Percentiles rank a stretch among this genome's conserved stretches.
Conservation (phyloP, 1,140 invertebrate species). For the Triops longicaudatus region DNA sequence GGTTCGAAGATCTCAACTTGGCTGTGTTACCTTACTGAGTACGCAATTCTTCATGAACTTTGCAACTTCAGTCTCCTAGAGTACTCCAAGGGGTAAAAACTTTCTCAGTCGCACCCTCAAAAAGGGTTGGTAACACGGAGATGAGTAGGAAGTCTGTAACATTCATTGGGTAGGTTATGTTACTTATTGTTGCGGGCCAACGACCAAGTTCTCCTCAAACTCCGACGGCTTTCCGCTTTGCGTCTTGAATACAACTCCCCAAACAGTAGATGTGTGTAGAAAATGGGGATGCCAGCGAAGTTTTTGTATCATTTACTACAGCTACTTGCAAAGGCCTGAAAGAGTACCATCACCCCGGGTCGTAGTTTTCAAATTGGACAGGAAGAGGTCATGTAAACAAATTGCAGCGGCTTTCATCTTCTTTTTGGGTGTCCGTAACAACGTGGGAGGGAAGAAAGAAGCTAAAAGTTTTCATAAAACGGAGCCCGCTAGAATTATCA, state of each 20-base stretch:
- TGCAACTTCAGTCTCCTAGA: too few relatives aligned
- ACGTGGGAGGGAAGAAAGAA: background rate
- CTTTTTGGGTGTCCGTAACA: background rate
- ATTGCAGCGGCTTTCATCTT: background rate
- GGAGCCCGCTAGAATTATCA: background rate
- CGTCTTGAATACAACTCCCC: background rate
- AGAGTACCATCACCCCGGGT: background rate
- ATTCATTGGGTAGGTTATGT: background rate
- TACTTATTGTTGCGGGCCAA: background rate
- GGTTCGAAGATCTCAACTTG: background rate
- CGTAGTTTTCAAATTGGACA: background rate
- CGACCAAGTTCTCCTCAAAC: slow-evolving; percentile 6
- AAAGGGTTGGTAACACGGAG: too few relatives aligned
- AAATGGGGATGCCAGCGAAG: too few relatives aligned
- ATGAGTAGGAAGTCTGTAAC: background rate
- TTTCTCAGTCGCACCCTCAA: too few relatives aligned
- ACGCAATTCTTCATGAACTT: background rate
- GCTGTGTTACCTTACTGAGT: background rate
- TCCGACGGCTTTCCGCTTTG: background rate
- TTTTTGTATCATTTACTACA: too few relatives aligned
- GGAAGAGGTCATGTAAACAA: background rate
- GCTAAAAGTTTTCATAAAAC: background rate
- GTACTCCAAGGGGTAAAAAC: too few relatives aligned
- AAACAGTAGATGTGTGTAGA: too few relatives aligned
- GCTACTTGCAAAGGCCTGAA: too few relatives aligned